Evolutionary conservation across 1,140 invertebrate species (phyloP).

Genomic region (Dendrolimus punctatus): DNA sequence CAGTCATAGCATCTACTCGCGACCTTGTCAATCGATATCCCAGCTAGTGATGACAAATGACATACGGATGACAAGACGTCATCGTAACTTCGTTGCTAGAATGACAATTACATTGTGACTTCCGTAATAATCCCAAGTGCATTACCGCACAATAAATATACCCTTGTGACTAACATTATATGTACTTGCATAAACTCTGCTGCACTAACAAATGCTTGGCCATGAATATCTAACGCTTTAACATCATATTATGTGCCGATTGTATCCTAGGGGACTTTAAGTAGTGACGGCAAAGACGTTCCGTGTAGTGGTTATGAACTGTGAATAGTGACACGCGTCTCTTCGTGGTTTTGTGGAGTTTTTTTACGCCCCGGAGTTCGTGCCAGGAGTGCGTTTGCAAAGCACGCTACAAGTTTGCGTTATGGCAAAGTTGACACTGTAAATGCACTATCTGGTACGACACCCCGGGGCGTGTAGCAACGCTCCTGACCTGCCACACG

Average conservation of each 20-base stretch:
- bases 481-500: conserved; percentile 42
- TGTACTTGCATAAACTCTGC: conserved; percentile 13
- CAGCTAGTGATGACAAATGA: conserved; percentile 26
- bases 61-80: conserved; percentile 28
- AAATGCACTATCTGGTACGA: conserved; percentile 99
- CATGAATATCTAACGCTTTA: conserved; percentile 1
- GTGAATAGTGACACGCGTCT: conserved; percentile 40
- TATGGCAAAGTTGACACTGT: conserved; percentile 83
- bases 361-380: conserved; percentile 82
- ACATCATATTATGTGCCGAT: conserved; percentile 5
- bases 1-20: background rate
- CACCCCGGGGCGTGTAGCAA: conserved; percentile 78
- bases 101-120: conserved; percentile 26
- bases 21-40: conserved; percentile 21
- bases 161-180: conserved; percentile 4
- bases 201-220: conserved; percentile 15
- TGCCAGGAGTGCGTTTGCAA: conserved; percentile 98
- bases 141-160: conserved; percentile 12
- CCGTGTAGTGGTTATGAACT: conserved; percentile 43
- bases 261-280: conserved; percentile 21
- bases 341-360: conserved; percentile 44
- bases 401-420: conserved; percentile 69
- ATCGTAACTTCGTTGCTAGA: conserved; percentile 13
- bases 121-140: conserved; percentile 10
- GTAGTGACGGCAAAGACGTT: conserved; percentile 49